Evolutionary conservation across 2,888 invertebrate species (phyloP).

Genomic region (Rambutsinella grinnellia): DNA sequence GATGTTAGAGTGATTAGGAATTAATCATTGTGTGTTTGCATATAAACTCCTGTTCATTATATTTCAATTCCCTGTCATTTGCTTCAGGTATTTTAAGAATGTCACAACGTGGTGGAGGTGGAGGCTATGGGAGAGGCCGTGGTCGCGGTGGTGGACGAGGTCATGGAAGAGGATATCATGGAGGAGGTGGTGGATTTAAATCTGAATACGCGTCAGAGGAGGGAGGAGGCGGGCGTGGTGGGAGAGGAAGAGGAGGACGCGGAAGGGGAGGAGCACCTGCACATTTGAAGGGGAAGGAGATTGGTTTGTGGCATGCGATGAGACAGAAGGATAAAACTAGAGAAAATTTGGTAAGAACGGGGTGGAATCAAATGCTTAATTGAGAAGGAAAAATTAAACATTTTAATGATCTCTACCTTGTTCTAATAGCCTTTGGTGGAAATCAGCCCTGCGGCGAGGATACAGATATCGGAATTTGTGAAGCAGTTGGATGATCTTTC

Average conservation of each 20-base stretch:
- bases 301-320: conserved; percentile 54
- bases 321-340: background rate
- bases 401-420: background rate
- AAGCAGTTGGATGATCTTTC: background rate
- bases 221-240: background rate
- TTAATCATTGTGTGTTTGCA: too few relatives aligned
- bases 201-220: background rate
- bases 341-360: conserved; percentile 12
- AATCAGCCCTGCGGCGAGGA: background rate
- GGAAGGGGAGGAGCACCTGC: conserved; percentile 33
- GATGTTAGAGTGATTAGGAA: too few relatives aligned
- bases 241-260: background rate
- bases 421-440: conserved; percentile 15
- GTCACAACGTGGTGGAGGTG: background rate
- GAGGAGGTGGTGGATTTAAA: conserved; percentile 16
- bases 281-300: conserved; percentile 49
- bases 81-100: background rate
- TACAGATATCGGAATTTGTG: conserved; percentile 11
- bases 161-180: background rate
- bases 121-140: background rate
- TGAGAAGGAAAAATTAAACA: too few relatives aligned
- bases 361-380: background rate
- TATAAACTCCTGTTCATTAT: too few relatives aligned
- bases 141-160: background rate
- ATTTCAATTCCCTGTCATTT: too few relatives aligned